Base-by-base conservation (phyloP, 1,140 invertebrate genomes). In the Drosophila kurseongensis region DNA sequence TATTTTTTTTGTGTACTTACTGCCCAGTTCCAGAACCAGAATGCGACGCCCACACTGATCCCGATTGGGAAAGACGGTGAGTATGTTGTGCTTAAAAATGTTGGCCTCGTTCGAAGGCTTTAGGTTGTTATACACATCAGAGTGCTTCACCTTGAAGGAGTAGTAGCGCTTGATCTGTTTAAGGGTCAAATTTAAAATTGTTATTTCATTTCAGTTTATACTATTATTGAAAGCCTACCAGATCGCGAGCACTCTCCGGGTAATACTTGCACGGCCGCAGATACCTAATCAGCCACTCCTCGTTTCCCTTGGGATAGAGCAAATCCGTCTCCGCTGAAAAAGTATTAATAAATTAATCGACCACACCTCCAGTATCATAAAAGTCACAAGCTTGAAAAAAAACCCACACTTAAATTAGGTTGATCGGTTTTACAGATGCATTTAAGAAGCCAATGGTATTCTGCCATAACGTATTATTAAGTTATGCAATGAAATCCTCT, bases 241-340 rank as follows among this genome's bases (percentile, higher is more conserved):
- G 92, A 45, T 95, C 94, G 40, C 93, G 91, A 0, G 96, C 94
- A 73, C 96, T 97, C 63, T 97, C 95, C 2, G 96, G 96, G 82
- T 97, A 97, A 89, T 95, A 97, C 92, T 97, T 97, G 89, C 95
- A 95, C 1, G 96, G 96, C 23, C 96, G 93, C 13, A 97, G 91
- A 78, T 97, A 97, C 48, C 96, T 93, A 5, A 96, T 93, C 0
- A 97, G 92, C 95, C 95, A 97, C 1, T 94, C 90, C 10, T 96
- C 96, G 79, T 95, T 95, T 36, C 97, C 94, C 10, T 94, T 80
- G 1, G 96, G 96, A 44, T 94, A 94, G n/a, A 93, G 92, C 8
- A 97, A 92, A 67, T 96, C 95, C 32, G 93, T 94, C 68, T 97
- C 96, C 32, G 94, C 96, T 97, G 93, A 69, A 66, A 94, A 83